These are phyloP conservation scores for Salvelinus namaycush DNA, from an alignment of 2,113 vertebrate species.

Conservation along the genomic window DNA sequence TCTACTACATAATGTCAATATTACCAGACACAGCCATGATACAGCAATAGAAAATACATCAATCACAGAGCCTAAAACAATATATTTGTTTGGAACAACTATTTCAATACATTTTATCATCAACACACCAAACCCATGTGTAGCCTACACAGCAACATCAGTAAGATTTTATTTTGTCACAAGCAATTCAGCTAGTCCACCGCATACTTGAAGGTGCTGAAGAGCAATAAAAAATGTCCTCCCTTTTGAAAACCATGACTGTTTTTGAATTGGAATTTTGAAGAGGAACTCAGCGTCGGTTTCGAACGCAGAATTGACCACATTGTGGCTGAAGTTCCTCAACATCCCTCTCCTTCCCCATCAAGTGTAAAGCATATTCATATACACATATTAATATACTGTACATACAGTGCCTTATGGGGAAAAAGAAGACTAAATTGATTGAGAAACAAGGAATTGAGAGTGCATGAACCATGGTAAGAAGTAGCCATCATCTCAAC, in stretches of 20 bases:
- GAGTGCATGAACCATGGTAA: no score
- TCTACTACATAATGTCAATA: no score
- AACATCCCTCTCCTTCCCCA: neutral
- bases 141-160: no score
- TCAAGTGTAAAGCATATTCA: neutral
- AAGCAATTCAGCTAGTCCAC: neutral
- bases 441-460: no score
- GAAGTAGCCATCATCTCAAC: no score
- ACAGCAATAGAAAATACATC: neutral
- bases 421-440: neutral
- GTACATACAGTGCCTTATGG: no score
- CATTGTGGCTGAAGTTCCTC: slow-evolving; percentile 13
- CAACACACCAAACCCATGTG: no score
- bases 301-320: slow-evolving; percentile 11
- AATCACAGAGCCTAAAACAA: neutral
- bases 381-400: no score
- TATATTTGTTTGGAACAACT: no score
- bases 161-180: neutral
- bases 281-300: slow-evolving; percentile 29
- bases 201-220: neutral
- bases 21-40: no score
- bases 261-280: neutral
- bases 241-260: neutral
- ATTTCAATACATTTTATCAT: no score
- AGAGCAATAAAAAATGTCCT: neutral